These are phyloP conservation scores for Leucophenga maculata DNA, from an alignment of 2,888 invertebrate species.

Conservation along the genomic window DNA sequence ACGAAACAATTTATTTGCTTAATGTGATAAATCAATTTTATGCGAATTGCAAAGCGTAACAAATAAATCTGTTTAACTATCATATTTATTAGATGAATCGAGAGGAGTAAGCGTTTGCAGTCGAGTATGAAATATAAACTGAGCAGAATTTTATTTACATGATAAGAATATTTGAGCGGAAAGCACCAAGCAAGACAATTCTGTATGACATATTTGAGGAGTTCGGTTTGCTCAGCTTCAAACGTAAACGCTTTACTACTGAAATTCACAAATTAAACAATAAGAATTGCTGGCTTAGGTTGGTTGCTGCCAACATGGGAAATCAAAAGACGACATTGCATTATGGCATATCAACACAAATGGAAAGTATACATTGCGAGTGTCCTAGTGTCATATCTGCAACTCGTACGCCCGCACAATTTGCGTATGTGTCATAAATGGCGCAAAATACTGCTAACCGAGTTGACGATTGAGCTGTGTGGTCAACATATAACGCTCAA, in stretches of 20 bases:
- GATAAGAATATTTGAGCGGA: background rate
- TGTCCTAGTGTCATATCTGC: background rate
- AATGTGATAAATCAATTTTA: constrained; percentile 55
- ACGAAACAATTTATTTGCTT: constrained; percentile 49
- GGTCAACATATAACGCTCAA: too few relatives aligned
- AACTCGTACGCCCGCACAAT: background rate
- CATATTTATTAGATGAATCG: constrained; percentile 47
- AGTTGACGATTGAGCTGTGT: background rate
- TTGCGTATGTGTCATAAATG: constrained; percentile 10
- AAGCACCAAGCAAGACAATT: constrained; percentile 36
- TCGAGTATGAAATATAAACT: too few relatives aligned
- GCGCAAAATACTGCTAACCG: background rate
- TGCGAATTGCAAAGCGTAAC: constrained; percentile 43
- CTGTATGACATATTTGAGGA: constrained; percentile 16
- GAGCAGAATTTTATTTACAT: too few relatives aligned
- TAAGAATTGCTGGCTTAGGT: background rate
- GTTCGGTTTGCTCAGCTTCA: constrained; percentile 15
- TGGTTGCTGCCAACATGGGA: background rate
- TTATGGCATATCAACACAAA: background rate
- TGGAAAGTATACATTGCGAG: too few relatives aligned
- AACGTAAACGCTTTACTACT: background rate
- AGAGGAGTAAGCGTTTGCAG: too few relatives aligned
- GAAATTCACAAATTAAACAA: background rate
- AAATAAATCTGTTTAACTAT: constrained; percentile 52
- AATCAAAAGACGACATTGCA: constrained; percentile 1